phyloP scores from a whole-genome alignment of 1,140 invertebrate genomes.

The Goniozus legneri region DNA sequence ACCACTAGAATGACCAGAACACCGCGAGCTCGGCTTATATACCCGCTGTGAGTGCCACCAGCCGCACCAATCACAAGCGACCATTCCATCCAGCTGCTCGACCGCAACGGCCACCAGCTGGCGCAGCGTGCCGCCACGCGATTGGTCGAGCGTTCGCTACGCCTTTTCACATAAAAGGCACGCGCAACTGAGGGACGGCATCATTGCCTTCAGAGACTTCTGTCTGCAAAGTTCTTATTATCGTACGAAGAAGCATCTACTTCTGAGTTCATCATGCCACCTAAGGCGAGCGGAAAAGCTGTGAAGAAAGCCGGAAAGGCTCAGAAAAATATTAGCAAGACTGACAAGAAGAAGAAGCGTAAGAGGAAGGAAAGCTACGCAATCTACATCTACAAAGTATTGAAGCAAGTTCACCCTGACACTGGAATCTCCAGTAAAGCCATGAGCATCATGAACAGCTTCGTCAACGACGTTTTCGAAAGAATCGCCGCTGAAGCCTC shows the following conservation, averaged over 20 bases:
- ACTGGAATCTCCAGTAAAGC: slow-evolving; percentile 65
- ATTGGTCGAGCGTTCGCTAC: neutral
- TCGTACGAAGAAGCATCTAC: neutral
- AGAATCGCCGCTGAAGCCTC: slow-evolving; percentile 68
- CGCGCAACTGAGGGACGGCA: neutral
- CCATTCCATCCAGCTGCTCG: neutral
- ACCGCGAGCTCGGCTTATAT: neutral
- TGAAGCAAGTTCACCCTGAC: slow-evolving; percentile 69
- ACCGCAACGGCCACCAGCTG: neutral
- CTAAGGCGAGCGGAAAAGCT: slow-evolving; percentile 41
- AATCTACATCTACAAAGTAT: slow-evolving; percentile 69
- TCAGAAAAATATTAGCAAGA: slow-evolving; percentile 54
- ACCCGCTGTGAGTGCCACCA: neutral
- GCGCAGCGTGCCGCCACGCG: neutral
- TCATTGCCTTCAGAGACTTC: neutral
- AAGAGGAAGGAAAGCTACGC: slow-evolving; percentile 65
- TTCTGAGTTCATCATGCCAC: slow-evolving; percentile 34
- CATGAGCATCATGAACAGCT: slow-evolving; percentile 63
- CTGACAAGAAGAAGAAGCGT: slow-evolving; percentile 55
- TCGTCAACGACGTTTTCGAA: slow-evolving; percentile 68
- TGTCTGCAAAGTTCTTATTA: neutral
- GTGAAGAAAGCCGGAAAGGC: slow-evolving; percentile 56
- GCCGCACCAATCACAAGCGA: slow-evolving; percentile 6
- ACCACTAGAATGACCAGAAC: slow-evolving; percentile 8
- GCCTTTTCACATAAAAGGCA: neutral